Base-by-base conservation (phyloP, 2,113 vertebrate species). In the Brachyhypopomus gauderio region DNA sequence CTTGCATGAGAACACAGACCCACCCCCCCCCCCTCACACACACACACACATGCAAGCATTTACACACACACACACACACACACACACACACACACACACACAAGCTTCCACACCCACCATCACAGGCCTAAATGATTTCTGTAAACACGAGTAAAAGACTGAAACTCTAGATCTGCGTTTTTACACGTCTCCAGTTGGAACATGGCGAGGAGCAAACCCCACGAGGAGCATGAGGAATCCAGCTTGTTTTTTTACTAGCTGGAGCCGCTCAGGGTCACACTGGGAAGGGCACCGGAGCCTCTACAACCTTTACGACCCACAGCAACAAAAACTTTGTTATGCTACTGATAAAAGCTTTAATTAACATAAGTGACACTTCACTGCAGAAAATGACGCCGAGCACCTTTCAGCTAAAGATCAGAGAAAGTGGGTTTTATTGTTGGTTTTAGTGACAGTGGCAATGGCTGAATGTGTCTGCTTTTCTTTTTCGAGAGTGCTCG, bases 1-100 rank as follows among this genome's bases (percentile, higher is more conserved):
- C 87, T 87, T 84, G 88, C 87, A 77, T 25, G 22, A 76, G 72
- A 38, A 84, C 80, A 76, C 64, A 59, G 77, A 34, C 77, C 60
- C 60, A 41, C 66, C 36, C 77, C 75, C 34, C 60, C 79, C 41
- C 41, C 41, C 41, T 4, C 41, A 45, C 30, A 30, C 30, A 3
- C 30, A 30, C 3, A 41, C 41, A 45, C 41, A 45, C 30, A 30
- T 3, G 30, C 30, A 30, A 30, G 30, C 30, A 30, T 30, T 30
- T 30, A 45, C 7, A 84, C 80, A 78, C 75, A 81, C 77, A 84
- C 58, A 74, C 23, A 34, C 60, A 66, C 85, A 81, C 81, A 75
- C 78, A 83, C 73, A 82, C 74, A 48, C 20, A 59, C n/a, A 75
- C 56, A 55, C 70, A 78, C 20, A 72, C 19, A 63, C 71, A 56